phyloP scores from a whole-genome alignment of 37 sponge, comb jelly and placozoan genomes.

The Agelas oroides region DNA sequence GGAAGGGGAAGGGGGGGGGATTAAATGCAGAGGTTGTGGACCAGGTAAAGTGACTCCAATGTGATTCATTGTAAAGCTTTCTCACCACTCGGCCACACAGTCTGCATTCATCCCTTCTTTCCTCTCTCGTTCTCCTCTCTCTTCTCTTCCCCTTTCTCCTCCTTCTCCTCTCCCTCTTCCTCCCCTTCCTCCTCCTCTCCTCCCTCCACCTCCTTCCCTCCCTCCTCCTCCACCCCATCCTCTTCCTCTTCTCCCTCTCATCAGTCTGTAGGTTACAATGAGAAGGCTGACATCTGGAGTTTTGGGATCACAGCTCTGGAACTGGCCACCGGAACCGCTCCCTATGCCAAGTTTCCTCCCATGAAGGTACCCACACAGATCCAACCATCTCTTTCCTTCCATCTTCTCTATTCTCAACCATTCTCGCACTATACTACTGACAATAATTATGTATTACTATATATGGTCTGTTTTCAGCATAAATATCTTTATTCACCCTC shows the following conservation, averaged over 20 bases:
- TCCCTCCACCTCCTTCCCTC: no score
- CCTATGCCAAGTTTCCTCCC: conserved; percentile 98
- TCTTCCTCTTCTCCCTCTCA: neutral
- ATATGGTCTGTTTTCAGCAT: no score
- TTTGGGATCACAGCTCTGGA: conserved; percentile 96
- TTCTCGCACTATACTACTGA: neutral
- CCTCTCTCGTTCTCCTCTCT: neutral
- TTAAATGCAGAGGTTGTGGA: conserved; percentile 98
- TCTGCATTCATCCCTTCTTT: neutral
- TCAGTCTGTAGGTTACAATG: conserved; percentile 76
- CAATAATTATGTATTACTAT: neutral
- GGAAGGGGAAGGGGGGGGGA: no score
- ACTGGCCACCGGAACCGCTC: conserved; percentile 95
- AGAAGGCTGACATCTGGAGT: conserved; percentile 90
- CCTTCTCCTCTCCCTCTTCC: no score
- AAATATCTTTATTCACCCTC: no score
- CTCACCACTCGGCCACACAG: no score
- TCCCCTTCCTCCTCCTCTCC: no score
- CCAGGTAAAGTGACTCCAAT: conserved; percentile 65
- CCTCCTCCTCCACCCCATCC: neutral
- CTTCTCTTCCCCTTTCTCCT: no score
- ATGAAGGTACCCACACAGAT: conserved; percentile 75
- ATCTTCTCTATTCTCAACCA: neutral
- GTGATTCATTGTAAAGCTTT: no score
- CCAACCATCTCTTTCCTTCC: no score